Percentiles rank a stretch among this genome's conserved stretches.
Conservation (phyloP, 2,797 vertebrate genomes). For the Semotilus atromaculatus region DNA sequence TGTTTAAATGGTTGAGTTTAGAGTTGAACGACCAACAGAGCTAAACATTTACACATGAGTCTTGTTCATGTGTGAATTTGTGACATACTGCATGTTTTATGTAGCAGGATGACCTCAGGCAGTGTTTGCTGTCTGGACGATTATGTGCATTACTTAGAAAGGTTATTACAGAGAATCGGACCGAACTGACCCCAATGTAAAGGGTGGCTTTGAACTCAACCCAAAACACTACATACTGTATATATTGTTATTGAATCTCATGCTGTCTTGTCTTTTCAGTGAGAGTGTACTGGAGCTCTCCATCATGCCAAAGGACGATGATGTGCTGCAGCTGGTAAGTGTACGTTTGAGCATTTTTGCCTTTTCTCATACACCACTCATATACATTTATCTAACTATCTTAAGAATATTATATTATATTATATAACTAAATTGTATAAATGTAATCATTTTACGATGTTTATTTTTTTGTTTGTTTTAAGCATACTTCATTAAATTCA, state of each 20-base stretch:
- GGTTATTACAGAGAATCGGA: neutral
- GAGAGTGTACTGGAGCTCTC: constrained; percentile 92
- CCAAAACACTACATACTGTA: neutral
- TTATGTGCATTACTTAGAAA: constrained; percentile 4
- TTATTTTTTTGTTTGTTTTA: neutral
- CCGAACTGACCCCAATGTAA: neutral
- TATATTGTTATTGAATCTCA: neutral
- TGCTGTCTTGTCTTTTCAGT: constrained; percentile 69
- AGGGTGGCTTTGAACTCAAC: neutral
- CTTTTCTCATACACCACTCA: constrained; percentile 10
- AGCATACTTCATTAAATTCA: neutral
- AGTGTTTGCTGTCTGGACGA: constrained; percentile 14
- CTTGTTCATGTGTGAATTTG: constrained; percentile 7
- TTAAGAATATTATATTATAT: neutral
- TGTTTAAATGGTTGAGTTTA: constrained; percentile 6
- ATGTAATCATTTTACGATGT: neutral
- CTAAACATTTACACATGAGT: neutral
- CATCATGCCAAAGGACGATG: constrained; percentile 98
- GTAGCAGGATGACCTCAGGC: constrained; percentile 37
- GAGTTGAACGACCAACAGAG: neutral
- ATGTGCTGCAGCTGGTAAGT: constrained; percentile 97
- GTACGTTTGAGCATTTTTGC: constrained; percentile 61
- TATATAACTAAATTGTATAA: neutral
- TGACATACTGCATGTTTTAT: constrained; percentile 35
- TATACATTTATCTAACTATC: neutral